These are phyloP conservation scores for Agriopis marginaria DNA, from an alignment of 2,888 invertebrate species.

Conservation along the genomic window DNA sequence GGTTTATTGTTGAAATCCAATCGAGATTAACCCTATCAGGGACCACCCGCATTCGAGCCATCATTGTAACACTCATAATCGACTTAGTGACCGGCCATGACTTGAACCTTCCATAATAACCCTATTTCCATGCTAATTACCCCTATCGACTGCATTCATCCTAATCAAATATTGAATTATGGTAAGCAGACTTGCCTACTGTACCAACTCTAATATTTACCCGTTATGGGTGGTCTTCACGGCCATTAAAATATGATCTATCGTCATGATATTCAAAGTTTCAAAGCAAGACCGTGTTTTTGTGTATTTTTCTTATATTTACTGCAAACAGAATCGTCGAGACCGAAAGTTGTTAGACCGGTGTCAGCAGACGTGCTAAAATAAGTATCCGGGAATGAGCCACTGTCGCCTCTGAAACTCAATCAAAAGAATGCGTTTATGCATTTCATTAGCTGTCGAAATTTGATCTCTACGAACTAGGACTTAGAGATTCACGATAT, in stretches of 20 bases:
- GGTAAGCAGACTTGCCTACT: constrained; percentile 13
- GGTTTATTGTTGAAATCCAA: constrained; percentile 63
- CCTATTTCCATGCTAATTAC: constrained; percentile 55
- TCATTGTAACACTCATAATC: constrained; percentile 57
- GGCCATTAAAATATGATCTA: constrained; percentile 45
- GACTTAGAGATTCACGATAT: constrained; percentile 38
- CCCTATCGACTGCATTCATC: constrained; percentile 47
- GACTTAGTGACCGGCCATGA: constrained; percentile 42
- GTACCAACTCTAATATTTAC: constrained; percentile 46
- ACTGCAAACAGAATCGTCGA: constrained; percentile 40
- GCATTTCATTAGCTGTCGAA: constrained; percentile 33
- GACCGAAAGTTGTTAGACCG: constrained; percentile 63
- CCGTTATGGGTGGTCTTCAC: constrained; percentile 59
- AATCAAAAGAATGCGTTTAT: constrained; percentile 33
- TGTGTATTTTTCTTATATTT: constrained; percentile 40
- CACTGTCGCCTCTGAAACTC: constrained; percentile 48
- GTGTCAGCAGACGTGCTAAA: constrained; percentile 68
- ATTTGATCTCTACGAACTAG: constrained; percentile 36
- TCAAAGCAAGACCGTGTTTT: constrained; percentile 32
- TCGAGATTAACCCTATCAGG: constrained; percentile 68
- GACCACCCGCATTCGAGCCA: constrained; percentile 73
- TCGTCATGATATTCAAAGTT: constrained; percentile 36
- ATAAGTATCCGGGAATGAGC: constrained; percentile 66
- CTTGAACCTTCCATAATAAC: constrained; percentile 44
- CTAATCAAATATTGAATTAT: constrained; percentile 55